A percentile compares a stretch with the other conserved stretches of the same genome.
phyloP scores from a whole-genome alignment of 23 tunicate species.

The Halocynthia roretzi region DNA sequence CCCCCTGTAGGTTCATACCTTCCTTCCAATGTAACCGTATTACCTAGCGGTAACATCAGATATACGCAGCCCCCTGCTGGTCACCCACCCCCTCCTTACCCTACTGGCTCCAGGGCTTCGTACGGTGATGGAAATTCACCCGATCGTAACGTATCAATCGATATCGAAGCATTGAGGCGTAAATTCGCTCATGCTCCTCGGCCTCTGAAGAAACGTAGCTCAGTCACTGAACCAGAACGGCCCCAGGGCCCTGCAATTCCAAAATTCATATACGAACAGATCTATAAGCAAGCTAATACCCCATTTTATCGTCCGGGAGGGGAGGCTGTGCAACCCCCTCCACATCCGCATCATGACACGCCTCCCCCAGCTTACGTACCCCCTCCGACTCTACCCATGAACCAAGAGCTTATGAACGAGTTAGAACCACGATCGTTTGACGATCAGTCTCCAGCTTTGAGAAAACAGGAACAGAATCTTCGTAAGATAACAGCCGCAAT shows the following conservation, averaged over 20 bases:
- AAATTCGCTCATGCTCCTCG: conserved; percentile 89
- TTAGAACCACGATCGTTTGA: conserved; percentile 30
- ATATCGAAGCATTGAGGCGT: conserved; percentile 58
- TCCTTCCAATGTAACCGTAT: conserved; percentile 54
- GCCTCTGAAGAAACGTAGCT: conserved; percentile 83
- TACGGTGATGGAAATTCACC: conserved; percentile 11
- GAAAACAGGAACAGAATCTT: conserved; percentile 19
- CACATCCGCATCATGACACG: conserved; percentile 57
- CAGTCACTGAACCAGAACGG: conserved; percentile 83
- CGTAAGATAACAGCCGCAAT: conserved; percentile 8
- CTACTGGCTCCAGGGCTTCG: conserved; percentile 12
- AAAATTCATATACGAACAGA: conserved; percentile 66
- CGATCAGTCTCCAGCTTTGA: conserved; percentile 10
- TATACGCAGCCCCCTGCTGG: conserved; percentile 60
- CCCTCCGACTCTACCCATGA: conserved; percentile 18
- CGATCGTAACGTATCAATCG: conserved; percentile 46
- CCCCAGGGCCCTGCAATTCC: conserved; percentile 79
- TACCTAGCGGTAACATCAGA: conserved; percentile 77
- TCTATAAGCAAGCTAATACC: conserved; percentile 87
- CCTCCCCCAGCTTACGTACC: conserved; percentile 71
- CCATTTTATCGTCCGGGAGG: conserved; percentile 60
- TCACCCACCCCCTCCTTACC: conserved; percentile 74
- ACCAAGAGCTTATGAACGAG: conserved; percentile 4
- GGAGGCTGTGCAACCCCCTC: conserved; percentile 36
- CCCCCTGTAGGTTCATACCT: conserved; percentile 21